Percentiles rank a stretch among this genome's conserved stretches.
Conservation (phyloP, 2,888 invertebrate species). For the Euproctis similis region DNA sequence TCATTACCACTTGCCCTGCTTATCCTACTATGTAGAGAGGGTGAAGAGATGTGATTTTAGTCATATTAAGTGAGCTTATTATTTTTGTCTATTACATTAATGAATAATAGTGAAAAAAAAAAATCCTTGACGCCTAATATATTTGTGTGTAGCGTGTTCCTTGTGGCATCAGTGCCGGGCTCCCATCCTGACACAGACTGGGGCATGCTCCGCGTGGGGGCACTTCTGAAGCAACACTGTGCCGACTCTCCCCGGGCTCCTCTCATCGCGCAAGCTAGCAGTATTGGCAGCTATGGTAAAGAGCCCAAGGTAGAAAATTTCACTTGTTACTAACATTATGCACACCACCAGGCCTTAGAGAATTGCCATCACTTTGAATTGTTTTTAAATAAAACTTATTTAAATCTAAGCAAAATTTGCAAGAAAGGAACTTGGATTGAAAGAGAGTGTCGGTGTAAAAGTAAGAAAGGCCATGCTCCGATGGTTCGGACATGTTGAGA, state of each 20-base stretch:
- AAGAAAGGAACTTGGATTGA: too few relatives aligned
- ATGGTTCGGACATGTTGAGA: too few relatives aligned
- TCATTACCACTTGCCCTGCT: conserved; percentile 80
- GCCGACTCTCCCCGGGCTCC: conserved; percentile 46
- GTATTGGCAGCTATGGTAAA: conserved; percentile 90
- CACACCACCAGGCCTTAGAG: too few relatives aligned
- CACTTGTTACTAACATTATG: too few relatives aligned
- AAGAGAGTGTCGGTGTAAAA: too few relatives aligned
- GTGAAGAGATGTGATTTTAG: conserved; percentile 89
- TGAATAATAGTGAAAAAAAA: too few relatives aligned
- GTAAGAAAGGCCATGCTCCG: too few relatives aligned
- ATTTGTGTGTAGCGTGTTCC: conserved; percentile 87
- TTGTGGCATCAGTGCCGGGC: conserved; percentile 91
- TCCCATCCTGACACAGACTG: conserved; percentile 81
- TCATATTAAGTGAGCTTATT: conserved; percentile 81
- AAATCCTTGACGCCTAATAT: too few relatives aligned
- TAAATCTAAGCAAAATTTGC: too few relatives aligned
- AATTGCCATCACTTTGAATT: too few relatives aligned
- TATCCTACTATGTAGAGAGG: conserved; percentile 83
- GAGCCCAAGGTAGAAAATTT: conserved; percentile 65
- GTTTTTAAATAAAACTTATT: too few relatives aligned
- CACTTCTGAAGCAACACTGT: conserved; percentile 80
- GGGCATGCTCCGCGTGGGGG: conserved; percentile 78
- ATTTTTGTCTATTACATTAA: background rate
- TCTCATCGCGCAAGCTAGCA: conserved; percentile 91